Evolutionary conservation across 2,888 invertebrate species (phyloP), one percentile per base, ranked within the genome.

Genomic region (Drosophila merina): DNA sequence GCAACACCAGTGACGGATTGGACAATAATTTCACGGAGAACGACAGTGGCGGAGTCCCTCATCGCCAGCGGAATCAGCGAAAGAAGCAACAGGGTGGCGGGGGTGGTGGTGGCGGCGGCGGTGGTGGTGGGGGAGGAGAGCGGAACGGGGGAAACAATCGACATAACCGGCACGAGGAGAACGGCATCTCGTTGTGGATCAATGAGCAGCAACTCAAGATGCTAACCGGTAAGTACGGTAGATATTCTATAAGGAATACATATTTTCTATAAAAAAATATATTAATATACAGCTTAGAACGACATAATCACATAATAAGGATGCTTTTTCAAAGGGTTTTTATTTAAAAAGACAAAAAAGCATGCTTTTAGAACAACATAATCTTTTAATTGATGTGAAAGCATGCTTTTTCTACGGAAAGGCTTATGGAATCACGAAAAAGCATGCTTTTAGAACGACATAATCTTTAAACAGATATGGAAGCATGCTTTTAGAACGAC

Each of bases 151-250:
- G 86, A 48, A 72, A 79, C 66, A 82, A 84, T 74, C 79, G 80
- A n/a, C 80, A 89, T 50, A 77, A 78, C 50, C 83, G 81, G n/a
- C 57, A 75, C 42, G 86, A 89, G 40, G 89, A 90, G 45, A 88
- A 88, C 31, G 96, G 96, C 91, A 93, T 97, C 74, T 96, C 96
- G 57, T 92, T 97, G 68, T 97, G 97, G 97, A 97, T 97, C 88
- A 97, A 97, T 91, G 96, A 96, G 89, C 95, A 96, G 81, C 97
- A 97, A 93, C 96, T 97, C 57, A 95, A 97, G 92, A 95, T 96
- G 94, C 96, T 97, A 87, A 97, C 96, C 92, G 97, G 97, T 97
- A 90, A 93, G 83, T 33, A 4, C 2, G 33, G 5, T 1, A 33
- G 4, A 4, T 4, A 4, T 33, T 33, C 10, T 10, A 4, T 4